phyloP scores from a whole-genome alignment of 2,113 vertebrate species.

The Herpetotheres cachinnans region DNA sequence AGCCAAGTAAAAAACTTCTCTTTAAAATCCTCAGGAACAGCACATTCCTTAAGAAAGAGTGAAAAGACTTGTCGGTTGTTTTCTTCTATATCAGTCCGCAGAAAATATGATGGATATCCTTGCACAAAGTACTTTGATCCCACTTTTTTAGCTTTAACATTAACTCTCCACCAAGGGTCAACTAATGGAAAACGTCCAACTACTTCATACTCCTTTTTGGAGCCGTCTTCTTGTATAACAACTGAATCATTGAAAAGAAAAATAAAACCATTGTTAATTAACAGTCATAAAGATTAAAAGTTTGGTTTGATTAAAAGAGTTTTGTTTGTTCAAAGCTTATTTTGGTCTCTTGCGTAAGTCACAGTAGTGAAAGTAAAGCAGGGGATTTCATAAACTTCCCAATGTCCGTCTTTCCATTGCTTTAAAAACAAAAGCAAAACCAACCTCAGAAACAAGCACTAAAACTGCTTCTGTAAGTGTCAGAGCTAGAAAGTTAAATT shows the following conservation, averaged over 20 bases:
- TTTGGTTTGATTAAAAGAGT: not conserved
- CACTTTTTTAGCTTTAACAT: constrained; percentile 43
- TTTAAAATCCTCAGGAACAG: not conserved
- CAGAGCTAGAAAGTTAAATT: not conserved
- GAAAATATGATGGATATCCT: constrained; percentile 75
- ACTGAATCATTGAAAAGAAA: constrained; percentile 62
- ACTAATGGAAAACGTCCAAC: constrained; percentile 76
- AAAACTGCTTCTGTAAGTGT: not conserved
- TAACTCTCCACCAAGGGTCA: constrained; percentile 82
- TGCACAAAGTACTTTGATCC: constrained; percentile 38
- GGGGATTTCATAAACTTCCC: too few species aligned
- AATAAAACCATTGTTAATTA: not conserved
- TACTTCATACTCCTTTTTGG: constrained; percentile 40
- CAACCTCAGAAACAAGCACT: not conserved
- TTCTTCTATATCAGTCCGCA: constrained; percentile 64
- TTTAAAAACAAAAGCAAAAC: not conserved
- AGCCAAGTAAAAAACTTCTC: constrained; percentile 71
- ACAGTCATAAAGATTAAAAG: not conserved
- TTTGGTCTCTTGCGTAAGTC: not conserved
- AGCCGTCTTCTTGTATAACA: constrained; percentile 63
- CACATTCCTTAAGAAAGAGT: constrained; percentile 76
- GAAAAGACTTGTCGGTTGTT: constrained; percentile 56
- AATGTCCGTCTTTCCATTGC: too few species aligned
- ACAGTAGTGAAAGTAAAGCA: not conserved
- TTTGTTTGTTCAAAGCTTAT: not conserved